Evolutionary conservation across 1,140 invertebrate genomes (phyloP).

Genomic region (Plutomurus gul): DNA sequence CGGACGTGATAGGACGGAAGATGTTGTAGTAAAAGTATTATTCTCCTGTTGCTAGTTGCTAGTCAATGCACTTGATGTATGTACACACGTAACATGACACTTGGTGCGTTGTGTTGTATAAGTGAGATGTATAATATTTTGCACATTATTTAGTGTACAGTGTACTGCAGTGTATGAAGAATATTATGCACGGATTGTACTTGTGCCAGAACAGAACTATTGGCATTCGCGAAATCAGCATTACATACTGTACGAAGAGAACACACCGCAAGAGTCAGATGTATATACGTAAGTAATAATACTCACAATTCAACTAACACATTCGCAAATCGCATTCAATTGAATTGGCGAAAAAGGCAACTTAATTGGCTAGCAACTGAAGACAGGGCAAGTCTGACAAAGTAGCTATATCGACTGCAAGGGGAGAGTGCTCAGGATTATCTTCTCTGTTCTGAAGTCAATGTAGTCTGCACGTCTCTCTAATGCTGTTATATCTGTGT

Average conservation of each 20-base stretch:
- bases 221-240: constrained; percentile 8
- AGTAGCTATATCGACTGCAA: not conserved
- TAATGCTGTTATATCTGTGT: not conserved
- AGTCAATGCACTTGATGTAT: not conserved
- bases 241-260: not conserved
- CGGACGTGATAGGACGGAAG: not conserved
- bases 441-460: too few species aligned
- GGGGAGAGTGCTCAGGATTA: too few species aligned
- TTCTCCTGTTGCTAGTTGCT: not conserved
- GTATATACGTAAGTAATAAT: not conserved
- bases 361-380: not conserved
- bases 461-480: not conserved
- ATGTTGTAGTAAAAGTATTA: not conserved
- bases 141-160: not conserved
- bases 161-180: too few species aligned
- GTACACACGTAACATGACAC: not conserved
- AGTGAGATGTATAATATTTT: not conserved
- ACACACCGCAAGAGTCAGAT: not conserved
- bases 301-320: not conserved
- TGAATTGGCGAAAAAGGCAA: constrained; percentile 20
- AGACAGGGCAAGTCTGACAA: constrained; percentile 6
- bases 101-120: not conserved
- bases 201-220: not conserved
- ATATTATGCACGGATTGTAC: not conserved
- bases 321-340: constrained; percentile 21